These are phyloP conservation scores for Harlomillsia oculata DNA, from an alignment of 1,140 invertebrate species.

Conservation along the genomic window DNA sequence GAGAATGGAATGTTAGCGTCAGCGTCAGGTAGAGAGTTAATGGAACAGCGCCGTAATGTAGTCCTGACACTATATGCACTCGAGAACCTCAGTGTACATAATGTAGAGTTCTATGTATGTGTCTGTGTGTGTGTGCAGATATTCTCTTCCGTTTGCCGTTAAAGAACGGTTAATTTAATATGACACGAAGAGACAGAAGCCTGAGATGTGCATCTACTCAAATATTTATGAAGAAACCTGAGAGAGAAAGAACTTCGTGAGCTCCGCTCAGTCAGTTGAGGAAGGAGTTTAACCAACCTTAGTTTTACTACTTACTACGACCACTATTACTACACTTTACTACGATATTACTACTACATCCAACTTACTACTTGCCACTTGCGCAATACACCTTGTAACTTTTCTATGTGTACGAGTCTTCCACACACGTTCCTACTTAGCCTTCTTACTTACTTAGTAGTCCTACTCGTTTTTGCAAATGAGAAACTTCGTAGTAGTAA, in stretches of 20 bases:
- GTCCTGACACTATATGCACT: no score
- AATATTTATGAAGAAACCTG: conserved; percentile 18
- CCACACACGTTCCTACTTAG: no score
- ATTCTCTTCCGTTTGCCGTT: background rate
- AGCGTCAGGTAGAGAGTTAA: conserved; percentile 2
- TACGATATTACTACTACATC: background rate
- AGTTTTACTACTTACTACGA: no score
- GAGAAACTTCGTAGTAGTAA: no score
- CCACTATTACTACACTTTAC: background rate
- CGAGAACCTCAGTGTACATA: background rate
- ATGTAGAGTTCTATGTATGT: background rate
- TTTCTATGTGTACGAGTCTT: no score
- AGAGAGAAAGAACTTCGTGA: conserved; percentile 6
- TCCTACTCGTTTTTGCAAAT: no score
- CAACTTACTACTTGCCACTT: background rate
- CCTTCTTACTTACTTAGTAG: no score
- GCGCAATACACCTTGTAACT: no score
- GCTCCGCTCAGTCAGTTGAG: no score
- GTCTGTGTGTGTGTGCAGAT: background rate
- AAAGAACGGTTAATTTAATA: conserved; percentile 30
- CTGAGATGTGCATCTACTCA: conserved; percentile 22
- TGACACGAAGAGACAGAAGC: conserved; percentile 20
- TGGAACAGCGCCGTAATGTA: no score
- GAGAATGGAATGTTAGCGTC: conserved; percentile 3
- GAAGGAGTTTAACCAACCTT: no score